phyloP scores from a whole-genome alignment of 2,797 vertebrate species.

The Leptatherina wallacei region DNA sequence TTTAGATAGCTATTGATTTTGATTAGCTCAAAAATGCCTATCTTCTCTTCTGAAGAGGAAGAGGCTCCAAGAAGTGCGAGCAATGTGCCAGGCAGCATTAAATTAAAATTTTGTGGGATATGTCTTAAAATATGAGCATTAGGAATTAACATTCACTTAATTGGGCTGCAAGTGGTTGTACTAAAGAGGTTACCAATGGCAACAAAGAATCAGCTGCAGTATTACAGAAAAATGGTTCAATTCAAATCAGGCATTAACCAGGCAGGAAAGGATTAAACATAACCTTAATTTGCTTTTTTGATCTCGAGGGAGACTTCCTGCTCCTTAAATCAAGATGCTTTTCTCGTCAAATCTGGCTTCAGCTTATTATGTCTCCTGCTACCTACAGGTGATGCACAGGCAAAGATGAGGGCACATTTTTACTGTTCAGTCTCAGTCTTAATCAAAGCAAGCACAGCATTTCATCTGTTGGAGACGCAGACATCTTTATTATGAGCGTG shows the following conservation, averaged over 20 bases:
- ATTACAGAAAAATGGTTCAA: constrained; percentile 28
- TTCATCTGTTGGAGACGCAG: constrained; percentile 42
- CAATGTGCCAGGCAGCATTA: constrained; percentile 43
- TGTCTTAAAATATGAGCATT: constrained; percentile 47
- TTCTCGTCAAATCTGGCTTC: constrained; percentile 22
- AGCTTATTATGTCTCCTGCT: constrained; percentile 45
- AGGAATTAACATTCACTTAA: constrained; percentile 66
- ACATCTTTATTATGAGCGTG: constrained; percentile 50
- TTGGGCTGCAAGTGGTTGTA: constrained; percentile 57
- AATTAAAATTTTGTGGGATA: constrained; percentile 57
- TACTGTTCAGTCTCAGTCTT: constrained; percentile 49
- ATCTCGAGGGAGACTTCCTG: constrained; percentile 10
- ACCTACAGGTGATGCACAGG: constrained; percentile 35
- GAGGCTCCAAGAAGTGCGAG: constrained; percentile 47
- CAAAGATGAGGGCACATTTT: constrained; percentile 50
- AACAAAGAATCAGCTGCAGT: constrained; percentile 56
- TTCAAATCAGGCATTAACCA: constrained; percentile 44
- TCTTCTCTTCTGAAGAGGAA: constrained; percentile 62
- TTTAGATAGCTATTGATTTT: constrained; percentile 85
- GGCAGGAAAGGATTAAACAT: constrained; percentile 13
- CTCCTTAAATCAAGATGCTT: constrained; percentile 27
- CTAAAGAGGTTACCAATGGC: constrained; percentile 66
- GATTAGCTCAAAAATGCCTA: constrained; percentile 76
- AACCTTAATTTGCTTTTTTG: constrained; percentile 9
- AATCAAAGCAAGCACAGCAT: constrained; percentile 49